Evolutionary conservation across 2,888 invertebrate genomes (phyloP).

Genomic region (Acronicta leporina): DNA sequence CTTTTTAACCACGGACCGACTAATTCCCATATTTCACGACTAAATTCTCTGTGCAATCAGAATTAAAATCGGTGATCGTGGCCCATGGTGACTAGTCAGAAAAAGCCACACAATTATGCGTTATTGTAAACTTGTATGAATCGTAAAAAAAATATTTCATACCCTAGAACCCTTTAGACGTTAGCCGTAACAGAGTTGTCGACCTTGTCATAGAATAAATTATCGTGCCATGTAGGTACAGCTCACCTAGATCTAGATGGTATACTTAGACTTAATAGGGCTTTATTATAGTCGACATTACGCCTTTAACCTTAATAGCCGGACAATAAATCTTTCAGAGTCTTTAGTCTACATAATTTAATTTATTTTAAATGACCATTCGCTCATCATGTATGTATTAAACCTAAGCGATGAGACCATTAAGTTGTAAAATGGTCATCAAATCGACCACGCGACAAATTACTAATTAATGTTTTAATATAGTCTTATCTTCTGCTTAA

Average conservation of each 20-base stretch:
- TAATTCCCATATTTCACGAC: too few species aligned
- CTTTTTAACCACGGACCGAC: too few species aligned
- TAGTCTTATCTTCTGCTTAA: not conserved
- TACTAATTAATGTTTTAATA: conserved; percentile 18
- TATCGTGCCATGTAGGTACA: not conserved
- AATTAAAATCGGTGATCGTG: too few species aligned
- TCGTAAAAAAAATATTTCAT: not conserved
- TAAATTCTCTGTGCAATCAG: too few species aligned
- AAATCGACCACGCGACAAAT: conserved; percentile 24
- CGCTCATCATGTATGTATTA: conserved; percentile 15
- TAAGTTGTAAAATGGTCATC: conserved; percentile 11
- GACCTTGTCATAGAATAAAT: conserved; percentile 27
- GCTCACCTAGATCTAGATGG: not conserved
- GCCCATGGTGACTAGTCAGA: too few species aligned
- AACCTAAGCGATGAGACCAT: conserved; percentile 11
- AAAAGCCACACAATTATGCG: too few species aligned
- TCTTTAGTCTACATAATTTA: conserved; percentile 17
- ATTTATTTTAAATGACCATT: conserved; percentile 1
- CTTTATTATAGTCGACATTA: conserved; percentile 26
- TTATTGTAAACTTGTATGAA: too few species aligned
- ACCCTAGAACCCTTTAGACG: not conserved
- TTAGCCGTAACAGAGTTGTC: not conserved
- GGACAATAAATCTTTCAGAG: conserved; percentile 13
- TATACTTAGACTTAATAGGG: conserved; percentile 5
- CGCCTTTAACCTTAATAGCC: conserved; percentile 40